Percentiles rank a stretch among this genome's conserved stretches.
These are phyloP conservation scores for Carettochelys insculpta DNA, from an alignment of 2,113 vertebrate genomes.

Conservation along the genomic window DNA sequence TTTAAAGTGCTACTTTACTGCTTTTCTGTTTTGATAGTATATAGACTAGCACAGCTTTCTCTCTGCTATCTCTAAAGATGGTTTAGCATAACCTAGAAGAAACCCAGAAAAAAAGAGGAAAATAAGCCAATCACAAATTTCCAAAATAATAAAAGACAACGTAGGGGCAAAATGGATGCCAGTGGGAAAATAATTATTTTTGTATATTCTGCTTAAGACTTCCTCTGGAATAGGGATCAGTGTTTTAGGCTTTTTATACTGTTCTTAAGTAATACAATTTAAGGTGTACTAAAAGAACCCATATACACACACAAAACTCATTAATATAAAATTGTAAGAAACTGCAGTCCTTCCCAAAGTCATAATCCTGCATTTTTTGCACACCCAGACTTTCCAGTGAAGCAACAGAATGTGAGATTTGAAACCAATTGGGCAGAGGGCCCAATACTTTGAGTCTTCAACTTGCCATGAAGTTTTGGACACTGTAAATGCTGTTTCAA, in stretches of 20 bases:
- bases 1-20: too few relatives aligned
- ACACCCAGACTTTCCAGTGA: conserved; percentile 47
- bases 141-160: neutral
- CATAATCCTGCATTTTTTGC: conserved; percentile 39
- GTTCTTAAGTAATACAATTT: conserved; percentile 19
- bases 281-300: conserved; percentile 15
- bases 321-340: conserved; percentile 41
- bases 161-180: neutral
- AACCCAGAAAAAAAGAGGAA: neutral
- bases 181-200: neutral
- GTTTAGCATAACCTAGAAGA: too few relatives aligned
- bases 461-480: neutral
- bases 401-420: conserved; percentile 21
- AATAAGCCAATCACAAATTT: neutral
- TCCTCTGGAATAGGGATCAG: neutral
- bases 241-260: neutral
- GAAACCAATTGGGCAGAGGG: neutral
- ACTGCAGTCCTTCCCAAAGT: conserved; percentile 17
- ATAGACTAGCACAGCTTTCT: too few relatives aligned
- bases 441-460: neutral
- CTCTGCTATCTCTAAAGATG: too few relatives aligned
- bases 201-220: accelerated
- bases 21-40: too few relatives aligned
- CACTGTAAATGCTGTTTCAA: neutral
- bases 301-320: conserved; percentile 50